A percentile compares a stretch with the other conserved stretches of the same genome.
Evolutionary conservation across 2,888 invertebrate species (phyloP).

Genomic region (Troilus luridus): DNA sequence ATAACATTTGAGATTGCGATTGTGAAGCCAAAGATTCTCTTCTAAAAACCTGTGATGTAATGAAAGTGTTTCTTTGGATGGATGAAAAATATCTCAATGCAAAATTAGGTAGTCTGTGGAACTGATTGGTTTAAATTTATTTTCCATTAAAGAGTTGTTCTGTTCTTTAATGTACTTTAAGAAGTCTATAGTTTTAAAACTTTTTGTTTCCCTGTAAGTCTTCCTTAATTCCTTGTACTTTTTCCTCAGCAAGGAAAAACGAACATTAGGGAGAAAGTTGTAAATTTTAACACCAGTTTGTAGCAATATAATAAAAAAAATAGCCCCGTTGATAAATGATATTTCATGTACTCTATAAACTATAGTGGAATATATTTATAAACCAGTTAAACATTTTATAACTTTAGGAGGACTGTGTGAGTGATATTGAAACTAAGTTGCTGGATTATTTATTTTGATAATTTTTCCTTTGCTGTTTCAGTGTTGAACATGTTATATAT

Average conservation of each 20-base stretch:
- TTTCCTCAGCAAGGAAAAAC: background rate
- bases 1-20: background rate
- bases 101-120: background rate
- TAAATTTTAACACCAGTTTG: background rate
- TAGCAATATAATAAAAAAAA: background rate
- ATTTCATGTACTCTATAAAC: background rate
- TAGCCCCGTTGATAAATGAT: background rate
- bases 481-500: conserved; percentile 6
- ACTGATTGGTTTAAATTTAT: background rate
- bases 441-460: conserved; percentile 25
- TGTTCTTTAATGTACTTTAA: background rate
- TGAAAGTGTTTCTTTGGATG: background rate
- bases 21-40: conserved; percentile 35
- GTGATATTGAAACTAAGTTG: conserved; percentile 11
- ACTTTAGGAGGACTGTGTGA: background rate
- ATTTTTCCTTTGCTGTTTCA: conserved; percentile 14
- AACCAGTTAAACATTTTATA: background rate
- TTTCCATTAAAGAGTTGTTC: background rate
- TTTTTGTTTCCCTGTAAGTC: background rate
- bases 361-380: background rate
- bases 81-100: background rate
- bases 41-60: conserved; percentile 7
- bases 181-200: background rate
- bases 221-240: background rate
- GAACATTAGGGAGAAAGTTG: background rate